Percentiles rank a stretch among this genome's conserved stretches.
Evolutionary conservation across 2,113 vertebrate genomes (phyloP).

Genomic region (Colinus virginianus): DNA sequence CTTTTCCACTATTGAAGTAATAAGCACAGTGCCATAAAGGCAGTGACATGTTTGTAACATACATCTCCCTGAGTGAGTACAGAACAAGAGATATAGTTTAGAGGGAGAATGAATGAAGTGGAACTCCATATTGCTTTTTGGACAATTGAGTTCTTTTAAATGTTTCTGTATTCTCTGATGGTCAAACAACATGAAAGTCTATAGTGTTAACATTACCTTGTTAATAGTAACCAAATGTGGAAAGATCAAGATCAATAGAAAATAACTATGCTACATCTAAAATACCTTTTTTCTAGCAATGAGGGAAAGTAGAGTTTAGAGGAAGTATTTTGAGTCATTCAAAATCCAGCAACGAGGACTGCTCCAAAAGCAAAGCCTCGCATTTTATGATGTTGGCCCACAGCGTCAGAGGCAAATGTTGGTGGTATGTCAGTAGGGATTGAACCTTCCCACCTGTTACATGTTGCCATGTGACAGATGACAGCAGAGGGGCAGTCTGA

Average conservation of each 20-base stretch:
- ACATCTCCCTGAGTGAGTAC: background rate
- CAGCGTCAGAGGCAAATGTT: too few relatives aligned
- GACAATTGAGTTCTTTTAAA: background rate
- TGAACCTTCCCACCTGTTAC: too few relatives aligned
- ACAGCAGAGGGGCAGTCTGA: too few relatives aligned
- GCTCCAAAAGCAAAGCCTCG: too few relatives aligned
- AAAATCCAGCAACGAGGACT: background rate
- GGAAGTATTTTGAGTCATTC: background rate
- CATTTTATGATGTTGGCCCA: too few relatives aligned
- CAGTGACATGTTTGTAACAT: background rate
- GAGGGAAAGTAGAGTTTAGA: background rate
- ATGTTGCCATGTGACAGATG: too few relatives aligned
- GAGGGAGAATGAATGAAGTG: background rate
- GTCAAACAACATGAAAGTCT: background rate
- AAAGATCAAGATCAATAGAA: background rate
- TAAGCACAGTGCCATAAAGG: background rate
- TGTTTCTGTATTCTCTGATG: background rate
- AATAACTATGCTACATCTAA: background rate
- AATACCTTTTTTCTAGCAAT: background rate
- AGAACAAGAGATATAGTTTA: background rate
- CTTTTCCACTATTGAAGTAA: background rate
- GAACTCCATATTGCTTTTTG: background rate
- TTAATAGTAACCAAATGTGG: background rate
- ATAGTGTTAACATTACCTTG: background rate
- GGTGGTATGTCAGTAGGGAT: too few relatives aligned